phyloP scores from a whole-genome alignment of 2,113 vertebrate genomes.

The Leucosticte australis region DNA sequence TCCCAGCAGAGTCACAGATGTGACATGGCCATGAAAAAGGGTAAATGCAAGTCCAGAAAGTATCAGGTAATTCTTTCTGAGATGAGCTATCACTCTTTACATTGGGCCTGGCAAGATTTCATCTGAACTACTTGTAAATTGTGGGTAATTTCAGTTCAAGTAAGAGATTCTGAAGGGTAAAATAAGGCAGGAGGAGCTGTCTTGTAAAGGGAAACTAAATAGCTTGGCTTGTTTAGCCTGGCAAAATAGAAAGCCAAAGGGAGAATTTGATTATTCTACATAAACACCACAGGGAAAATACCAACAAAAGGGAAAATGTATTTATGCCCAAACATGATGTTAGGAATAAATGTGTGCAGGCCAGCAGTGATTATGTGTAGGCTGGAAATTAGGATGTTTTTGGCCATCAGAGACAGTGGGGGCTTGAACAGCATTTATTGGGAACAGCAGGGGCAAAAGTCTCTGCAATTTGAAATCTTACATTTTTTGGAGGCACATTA shows the following conservation, averaged over 20 bases:
- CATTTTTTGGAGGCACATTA: background rate
- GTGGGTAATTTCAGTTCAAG: constrained; percentile 18
- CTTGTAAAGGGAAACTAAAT: background rate
- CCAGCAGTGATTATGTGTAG: background rate
- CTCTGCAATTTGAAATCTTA: background rate
- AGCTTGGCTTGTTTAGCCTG: background rate
- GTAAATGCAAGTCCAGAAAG: background rate
- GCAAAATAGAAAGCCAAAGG: background rate
- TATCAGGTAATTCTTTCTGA: background rate
- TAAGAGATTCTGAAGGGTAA: background rate
- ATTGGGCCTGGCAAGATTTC: background rate
- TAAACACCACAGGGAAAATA: constrained; percentile 30
- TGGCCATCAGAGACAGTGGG: background rate
- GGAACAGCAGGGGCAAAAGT: constrained; percentile 18
- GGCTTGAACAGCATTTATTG: background rate
- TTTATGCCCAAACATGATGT: constrained; percentile 23
- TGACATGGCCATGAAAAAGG: background rate
- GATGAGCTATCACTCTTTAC: background rate
- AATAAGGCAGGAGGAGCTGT: background rate
- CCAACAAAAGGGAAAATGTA: constrained; percentile 14
- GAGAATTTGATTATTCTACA: constrained; percentile 36
- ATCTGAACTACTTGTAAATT: background rate
- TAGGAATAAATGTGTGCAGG: background rate
- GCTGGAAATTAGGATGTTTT: constrained; percentile 27
- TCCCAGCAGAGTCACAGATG: background rate